Conservation (phyloP, 1,140 invertebrate species). For the Dendroctonus valens region DNA sequence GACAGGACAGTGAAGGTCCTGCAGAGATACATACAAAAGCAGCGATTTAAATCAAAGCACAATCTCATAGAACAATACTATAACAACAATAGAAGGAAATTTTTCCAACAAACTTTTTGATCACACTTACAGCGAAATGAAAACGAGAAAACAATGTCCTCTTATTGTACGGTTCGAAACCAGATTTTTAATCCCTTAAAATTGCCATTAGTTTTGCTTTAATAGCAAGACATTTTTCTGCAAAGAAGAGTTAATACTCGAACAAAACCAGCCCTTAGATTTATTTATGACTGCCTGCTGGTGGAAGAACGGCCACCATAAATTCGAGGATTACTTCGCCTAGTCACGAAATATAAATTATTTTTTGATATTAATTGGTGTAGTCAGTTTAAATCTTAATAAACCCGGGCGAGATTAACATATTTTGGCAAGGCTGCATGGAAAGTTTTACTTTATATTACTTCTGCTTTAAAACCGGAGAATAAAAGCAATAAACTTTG, state of each 20-base stretch:
- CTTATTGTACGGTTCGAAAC: no score
- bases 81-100: no score
- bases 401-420: background rate
- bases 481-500: no score
- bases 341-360: slow-evolving; percentile 13
- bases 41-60: no score
- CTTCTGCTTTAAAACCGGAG: no score
- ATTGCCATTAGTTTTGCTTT: background rate
- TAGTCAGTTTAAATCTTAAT: background rate
- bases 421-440: background rate
- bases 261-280: slow-evolving; percentile 2
- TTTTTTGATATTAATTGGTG: slow-evolving; percentile 17
- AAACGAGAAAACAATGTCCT: no score
- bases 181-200: background rate
- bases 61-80: no score
- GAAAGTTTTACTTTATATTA: no score
- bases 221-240: slow-evolving; percentile 6
- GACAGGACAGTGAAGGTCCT: no score
- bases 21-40: no score
- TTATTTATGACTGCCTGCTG: slow-evolving; percentile 11
- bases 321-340: slow-evolving; percentile 11
- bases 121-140: no score
- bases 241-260: slow-evolving; percentile 12
- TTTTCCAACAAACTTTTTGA: no score
- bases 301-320: slow-evolving; percentile 4